Percentiles rank a stretch among this genome's conserved stretches.
Evolutionary conservation across 92 coral and sea anemone species (phyloP).

Genomic region (Meandrina meandrites): DNA sequence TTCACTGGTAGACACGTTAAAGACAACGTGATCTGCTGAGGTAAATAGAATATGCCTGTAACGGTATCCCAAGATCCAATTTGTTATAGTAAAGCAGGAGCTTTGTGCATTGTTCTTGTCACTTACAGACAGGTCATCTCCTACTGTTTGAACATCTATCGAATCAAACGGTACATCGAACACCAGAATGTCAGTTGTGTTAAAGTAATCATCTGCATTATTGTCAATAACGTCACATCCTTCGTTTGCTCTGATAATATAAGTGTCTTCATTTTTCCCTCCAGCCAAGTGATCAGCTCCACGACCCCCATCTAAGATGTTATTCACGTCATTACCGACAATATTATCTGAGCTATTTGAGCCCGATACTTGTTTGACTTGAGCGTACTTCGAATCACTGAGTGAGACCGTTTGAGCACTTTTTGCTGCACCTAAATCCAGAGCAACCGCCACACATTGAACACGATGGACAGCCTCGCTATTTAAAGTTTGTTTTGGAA

Average conservation of each 20-base stretch:
- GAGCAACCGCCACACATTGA: slow-evolving; percentile 47
- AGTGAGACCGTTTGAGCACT: background rate
- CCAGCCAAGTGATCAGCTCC: slow-evolving; percentile 52
- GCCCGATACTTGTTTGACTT: slow-evolving; percentile 52
- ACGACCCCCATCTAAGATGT: slow-evolving; percentile 56
- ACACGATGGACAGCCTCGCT: background rate
- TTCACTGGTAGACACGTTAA: slow-evolving; percentile 17
- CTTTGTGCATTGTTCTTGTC: slow-evolving; percentile 21
- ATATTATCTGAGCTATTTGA: slow-evolving; percentile 35
- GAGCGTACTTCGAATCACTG: background rate
- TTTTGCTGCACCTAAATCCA: slow-evolving; percentile 10
- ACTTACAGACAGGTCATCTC: slow-evolving; percentile 9
- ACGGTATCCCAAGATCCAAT: slow-evolving; percentile 36
- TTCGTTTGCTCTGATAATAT: slow-evolving; percentile 56
- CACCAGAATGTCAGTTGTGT: slow-evolving; percentile 48
- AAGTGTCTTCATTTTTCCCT: slow-evolving; percentile 59
- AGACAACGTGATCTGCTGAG: slow-evolving; percentile 50
- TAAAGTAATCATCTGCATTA: slow-evolving; percentile 42
- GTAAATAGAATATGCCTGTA: slow-evolving; percentile 45
- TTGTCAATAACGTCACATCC: slow-evolving; percentile 60
- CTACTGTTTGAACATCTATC: background rate
- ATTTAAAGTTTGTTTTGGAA: too few relatives aligned
- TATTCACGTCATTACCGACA: slow-evolving; percentile 48
- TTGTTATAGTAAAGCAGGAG: slow-evolving; percentile 34
- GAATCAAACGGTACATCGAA: slow-evolving; percentile 29